A percentile compares a stretch with the other conserved stretches of the same genome.
Conservation (phyloP, 2,113 vertebrate genomes). For the Arenaria interpres region DNA sequence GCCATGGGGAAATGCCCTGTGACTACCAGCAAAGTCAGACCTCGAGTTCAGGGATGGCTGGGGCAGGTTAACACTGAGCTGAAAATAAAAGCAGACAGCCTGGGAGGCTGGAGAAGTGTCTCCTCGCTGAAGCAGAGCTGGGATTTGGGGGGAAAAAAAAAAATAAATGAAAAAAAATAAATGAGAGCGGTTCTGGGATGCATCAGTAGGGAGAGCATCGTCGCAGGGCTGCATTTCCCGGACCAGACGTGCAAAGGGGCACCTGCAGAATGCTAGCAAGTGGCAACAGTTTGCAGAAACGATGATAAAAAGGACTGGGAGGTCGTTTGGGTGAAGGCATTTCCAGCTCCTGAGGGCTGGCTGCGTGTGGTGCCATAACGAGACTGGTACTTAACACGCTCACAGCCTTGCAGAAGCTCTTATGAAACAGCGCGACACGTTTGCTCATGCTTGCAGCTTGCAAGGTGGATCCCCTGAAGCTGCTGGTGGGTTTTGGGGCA, state of each 20-base stretch:
- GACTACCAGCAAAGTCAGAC: not conserved
- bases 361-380: accelerated
- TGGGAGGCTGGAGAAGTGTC: not conserved
- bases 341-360: not conserved
- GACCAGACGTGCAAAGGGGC: not conserved
- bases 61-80: not conserved
- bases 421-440: accelerated
- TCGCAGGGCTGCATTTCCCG: not conserved
- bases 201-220: not conserved
- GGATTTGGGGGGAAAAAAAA: not conserved
- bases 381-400: not conserved
- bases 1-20: not conserved
- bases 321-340: not conserved
- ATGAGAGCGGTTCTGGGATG: not conserved
- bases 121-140: not conserved
- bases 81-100: not conserved
- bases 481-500: not conserved
- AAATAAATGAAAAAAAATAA: not conserved
- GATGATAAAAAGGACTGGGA: not conserved
- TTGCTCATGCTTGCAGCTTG: not conserved
- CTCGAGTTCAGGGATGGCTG: accelerated
- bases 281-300: not conserved
- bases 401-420: not conserved
- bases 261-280: not conserved
- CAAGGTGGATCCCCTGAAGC: not conserved